Percentiles rank a stretch among this genome's conserved stretches.
Conservation (phyloP, 2,113 vertebrate genomes). For the Talpa occidentalis region DNA sequence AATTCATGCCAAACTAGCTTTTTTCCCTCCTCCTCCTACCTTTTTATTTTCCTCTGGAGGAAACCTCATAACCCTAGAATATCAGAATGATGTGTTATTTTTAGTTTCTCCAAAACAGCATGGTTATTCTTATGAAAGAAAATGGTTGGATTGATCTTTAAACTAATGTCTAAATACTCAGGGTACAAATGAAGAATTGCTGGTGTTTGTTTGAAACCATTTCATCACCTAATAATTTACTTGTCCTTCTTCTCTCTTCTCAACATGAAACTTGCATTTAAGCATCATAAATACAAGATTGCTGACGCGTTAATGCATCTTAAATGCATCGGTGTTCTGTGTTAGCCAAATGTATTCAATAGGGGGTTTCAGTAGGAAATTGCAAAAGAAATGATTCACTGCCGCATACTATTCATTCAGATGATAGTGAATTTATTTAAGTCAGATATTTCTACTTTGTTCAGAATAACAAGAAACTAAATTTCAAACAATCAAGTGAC, state of each 20-base stretch:
- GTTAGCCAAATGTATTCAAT: background rate
- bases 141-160: background rate
- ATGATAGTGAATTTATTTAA: background rate
- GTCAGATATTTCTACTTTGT: background rate
- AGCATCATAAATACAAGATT: background rate
- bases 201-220: background rate
- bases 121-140: background rate
- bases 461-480: background rate
- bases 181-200: background rate
- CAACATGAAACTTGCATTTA: background rate
- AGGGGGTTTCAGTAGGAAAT: background rate
- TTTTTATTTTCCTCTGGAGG: background rate
- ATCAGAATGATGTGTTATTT: background rate
- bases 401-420: background rate
- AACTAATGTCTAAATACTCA: background rate
- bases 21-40: background rate
- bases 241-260: background rate
- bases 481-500: background rate
- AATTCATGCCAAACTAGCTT: background rate
- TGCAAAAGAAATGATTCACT: background rate
- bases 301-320: background rate
- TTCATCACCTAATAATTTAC: background rate
- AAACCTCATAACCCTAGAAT: background rate
- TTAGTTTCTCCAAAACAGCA: slow-evolving; percentile 12
- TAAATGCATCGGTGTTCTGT: background rate